A percentile compares a stretch with the other conserved stretches of the same genome.
Conservation (phyloP, 2,888 invertebrate genomes). For the Sarcophaga variegata region DNA sequence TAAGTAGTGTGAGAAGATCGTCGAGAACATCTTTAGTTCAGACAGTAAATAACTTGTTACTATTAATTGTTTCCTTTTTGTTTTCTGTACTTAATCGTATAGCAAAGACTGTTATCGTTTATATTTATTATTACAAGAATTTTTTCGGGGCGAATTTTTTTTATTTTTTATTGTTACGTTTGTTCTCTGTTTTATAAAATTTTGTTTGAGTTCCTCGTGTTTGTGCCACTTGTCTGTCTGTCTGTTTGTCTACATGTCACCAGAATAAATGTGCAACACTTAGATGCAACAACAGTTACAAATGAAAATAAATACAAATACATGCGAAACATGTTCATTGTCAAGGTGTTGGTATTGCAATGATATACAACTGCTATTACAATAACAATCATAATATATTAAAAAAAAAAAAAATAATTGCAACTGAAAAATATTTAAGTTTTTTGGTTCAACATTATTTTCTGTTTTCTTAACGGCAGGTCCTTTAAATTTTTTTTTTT, state of each 20-base stretch:
- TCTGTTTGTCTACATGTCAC: conserved; percentile 41
- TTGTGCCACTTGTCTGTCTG: conserved; percentile 1
- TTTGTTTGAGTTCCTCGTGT: conserved; percentile 1
- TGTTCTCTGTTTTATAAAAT: neutral
- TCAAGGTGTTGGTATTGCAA: conserved; percentile 7
- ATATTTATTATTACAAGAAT: neutral
- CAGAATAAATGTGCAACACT: neutral
- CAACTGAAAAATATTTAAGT: neutral
- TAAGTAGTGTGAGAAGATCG: no score
- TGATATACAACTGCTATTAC: neutral
- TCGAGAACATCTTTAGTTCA: no score
- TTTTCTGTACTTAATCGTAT: no score
- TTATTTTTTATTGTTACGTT: conserved; percentile 8
- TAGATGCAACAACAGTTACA: conserved; percentile 7
- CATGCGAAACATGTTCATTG: neutral
- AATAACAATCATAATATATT: neutral
- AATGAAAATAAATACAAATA: neutral
- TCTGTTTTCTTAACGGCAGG: neutral
- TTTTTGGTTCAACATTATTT: no score
- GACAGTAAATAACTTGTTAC: no score
- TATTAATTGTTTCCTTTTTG: no score
- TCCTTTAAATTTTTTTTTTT: neutral
- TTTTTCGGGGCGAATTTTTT: neutral
- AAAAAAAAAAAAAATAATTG: conserved; percentile 14
- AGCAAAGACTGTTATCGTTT: no score